Base-by-base conservation (phyloP, 2,113 vertebrate species). In the Polypterus senegalus region DNA sequence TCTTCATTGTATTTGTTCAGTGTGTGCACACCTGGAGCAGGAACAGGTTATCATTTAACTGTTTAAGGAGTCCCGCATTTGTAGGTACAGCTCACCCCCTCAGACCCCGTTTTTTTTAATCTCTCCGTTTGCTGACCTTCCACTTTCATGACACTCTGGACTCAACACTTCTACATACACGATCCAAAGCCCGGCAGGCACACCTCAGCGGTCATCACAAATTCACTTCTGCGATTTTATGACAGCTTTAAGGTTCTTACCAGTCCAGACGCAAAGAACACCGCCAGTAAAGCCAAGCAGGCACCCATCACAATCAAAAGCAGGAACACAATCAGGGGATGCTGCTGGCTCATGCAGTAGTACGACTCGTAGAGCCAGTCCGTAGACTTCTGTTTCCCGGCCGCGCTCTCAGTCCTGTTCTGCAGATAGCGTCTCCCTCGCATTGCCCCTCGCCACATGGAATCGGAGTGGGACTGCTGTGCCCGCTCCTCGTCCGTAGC, bases 311-410 rank as follows among this genome's bases (percentile, higher is more conserved):
- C 91, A 80, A 98, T 96, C 73, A 98, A 89, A 71, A 98, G 90
- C 81, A 98, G 80, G 74, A 98, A 98, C 70, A 96, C 91, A 78
- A 97, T 91, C 64, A 97, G 88, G 63, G 94, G 94, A 83, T 97
- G 93, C 89, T 98, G 94, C 84, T 98, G 94, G 92, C 92, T 98
- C 93, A 97, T 93, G 77, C 92, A 89, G 79, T 93, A 92, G 84
- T 98, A 98, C 62, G 93, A 96, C 85, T 97, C 92, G 59, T 98
- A 98, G 5, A 97, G 89, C 94, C 94, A 94, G 87, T 95, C 94
- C 69, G 87, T 88, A 74, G 90, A 85, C 77, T 78, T 82, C 76
- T 76, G 82, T 73, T 79, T 83, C 71, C 84, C 78, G 51, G 70
- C 78, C 69, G 74, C 64, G 57, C 72, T 72, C 54, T 69, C 76